Evolutionary conservation across 2,888 invertebrate genomes (phyloP), one percentile per base, ranked within the genome.

Genomic region (Drepana falcataria): DNA sequence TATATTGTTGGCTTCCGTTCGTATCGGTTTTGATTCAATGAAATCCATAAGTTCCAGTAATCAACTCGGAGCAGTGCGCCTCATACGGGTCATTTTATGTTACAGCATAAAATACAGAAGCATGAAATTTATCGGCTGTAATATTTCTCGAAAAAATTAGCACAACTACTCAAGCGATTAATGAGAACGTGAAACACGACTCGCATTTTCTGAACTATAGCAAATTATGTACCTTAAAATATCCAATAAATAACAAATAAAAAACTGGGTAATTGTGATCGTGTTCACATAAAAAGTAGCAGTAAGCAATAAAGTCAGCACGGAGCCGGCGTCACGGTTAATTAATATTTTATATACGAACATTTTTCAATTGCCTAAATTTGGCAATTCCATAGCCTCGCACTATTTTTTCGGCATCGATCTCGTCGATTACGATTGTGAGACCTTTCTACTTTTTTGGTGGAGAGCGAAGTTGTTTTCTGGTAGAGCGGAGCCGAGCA

Each of bases 141-240:
- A 84, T 73, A 83, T 80, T 81, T 76, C 75, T 80, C 68, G 78
- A 83, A 86, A 87, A 89, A 89, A 86, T 85, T 84, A 85, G 86
- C 85, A 77, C 87, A 85, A 78, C 86, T 83, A 87, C 76, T 88
- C 84, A 83, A 87, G 73, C 90, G 87, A 70, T 81, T 88, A 89
- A 90, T 88, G 81, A 84, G 85, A 87, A 85, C 87, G 82, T 79
- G 87, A 87, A 88, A 87, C 81, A 75, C 80, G 83, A 87, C 75
- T 71, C 81, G 73, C 68, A 69, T 70, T 80, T 81, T 77, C 73
- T 73, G 81, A 79, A 81, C 77, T 81, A 81, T 75, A 77, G 75
- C 79, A 83, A 86, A 85, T 83, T 83, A 83, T 85, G 75, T 75
- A 75, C 79, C 79, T 82, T 81, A 77, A 85, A 85, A 83, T 83